Base-by-base conservation (phyloP, 1,140 invertebrate genomes). In the Geopemphigus sp. region DNA sequence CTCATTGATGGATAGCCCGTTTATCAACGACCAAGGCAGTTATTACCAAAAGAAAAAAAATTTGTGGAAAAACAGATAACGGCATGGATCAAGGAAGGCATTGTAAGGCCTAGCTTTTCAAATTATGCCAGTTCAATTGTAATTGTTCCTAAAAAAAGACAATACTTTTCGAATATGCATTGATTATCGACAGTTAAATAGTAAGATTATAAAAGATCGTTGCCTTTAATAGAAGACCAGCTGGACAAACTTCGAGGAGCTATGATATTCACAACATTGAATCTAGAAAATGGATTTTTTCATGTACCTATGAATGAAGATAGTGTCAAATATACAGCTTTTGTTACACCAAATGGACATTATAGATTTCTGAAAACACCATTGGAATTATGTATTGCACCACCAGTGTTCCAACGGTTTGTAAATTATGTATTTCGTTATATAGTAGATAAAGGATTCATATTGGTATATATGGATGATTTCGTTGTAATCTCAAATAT, bases 301-400 rank as follows among this genome's bases (percentile, higher is more conserved):
- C n/a, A n/a, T n/a, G n/a, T n/a, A n/a, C n/a, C n/a, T n/a, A n/a
- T n/a, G n/a, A n/a, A n/a, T 22, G 78, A 78, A 59, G 82, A 85
- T 3, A 85, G 85, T 45, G 85, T 83, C 32, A 73, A 86, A 22
- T 85, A 86, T 72, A 88, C 87, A 19, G 85, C 84, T 5, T 87
- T 88, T 81, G 82, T 85, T 29, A 85, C 85, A 5, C 83, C 84
- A 12, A 82, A 85, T 50, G 86, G 86, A 8, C 83, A 84, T 45
- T 88, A 82, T 73, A 83, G 88, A 82, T 87, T 83, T 74, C 81
- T 83, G 3, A 59, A 80, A 29, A 84, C 88, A 83, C 85, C 87
- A 26, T 88, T 88, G 82, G 87, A 87, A 54, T 81, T 88, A 32
- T 76, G 72, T 24, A 87, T n/a, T n/a, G n/a, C n/a, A n/a, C n/a